Evolutionary conservation across 2,888 invertebrate genomes (phyloP), one percentile per base, ranked within the genome.

Genomic region (Ametastegia equiseti): DNA sequence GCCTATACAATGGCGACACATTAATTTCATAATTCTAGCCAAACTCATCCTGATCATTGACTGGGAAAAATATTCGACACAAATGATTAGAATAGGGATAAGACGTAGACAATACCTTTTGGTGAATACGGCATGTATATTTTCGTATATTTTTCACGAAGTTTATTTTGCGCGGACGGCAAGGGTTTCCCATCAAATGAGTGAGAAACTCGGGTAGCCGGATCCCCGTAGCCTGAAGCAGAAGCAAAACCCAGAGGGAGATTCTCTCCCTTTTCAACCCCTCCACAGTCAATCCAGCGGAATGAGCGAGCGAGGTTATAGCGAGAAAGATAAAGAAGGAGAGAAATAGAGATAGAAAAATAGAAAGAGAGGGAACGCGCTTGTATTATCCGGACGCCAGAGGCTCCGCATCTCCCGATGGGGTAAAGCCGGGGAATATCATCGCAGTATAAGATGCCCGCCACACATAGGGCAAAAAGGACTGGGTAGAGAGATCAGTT

Each of bases 291-390:
- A 71, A 54, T 78, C 67, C 81, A 69, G 42, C 50, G 23, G 71
- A 36, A 42, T 30, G 47, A 71, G 30, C 23, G 71, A 71, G 71
- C 0, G 71, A n/a, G n/a, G n/a, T n/a, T n/a, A n/a, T n/a, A n/a
- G n/a, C n/a, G n/a, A 47, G 30, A 36, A 13, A 30, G 60, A 27
- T 27, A 15, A 15, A 60, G 30, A 15, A 27, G 6, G 1, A 57
- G 15, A 60, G 30, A 27, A 23, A 45, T 2, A 23, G 27, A 60
- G 71, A 54, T 80, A 80, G 54, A 81, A 81, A 82, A 71, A 80
- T 75, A 81, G 78, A 54, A 15, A 39, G 80, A 80, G 78, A 79
- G 85, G 83, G 85, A 85, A 84, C 83, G 69, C 81, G 80, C 82
- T 84, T 78, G 80, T 67, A 33, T 75, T 71, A 60, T 45, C 75